These are phyloP conservation scores for Lutraria rhynchaena DNA, from an alignment of 1,140 invertebrate genomes.

Conservation along the genomic window DNA sequence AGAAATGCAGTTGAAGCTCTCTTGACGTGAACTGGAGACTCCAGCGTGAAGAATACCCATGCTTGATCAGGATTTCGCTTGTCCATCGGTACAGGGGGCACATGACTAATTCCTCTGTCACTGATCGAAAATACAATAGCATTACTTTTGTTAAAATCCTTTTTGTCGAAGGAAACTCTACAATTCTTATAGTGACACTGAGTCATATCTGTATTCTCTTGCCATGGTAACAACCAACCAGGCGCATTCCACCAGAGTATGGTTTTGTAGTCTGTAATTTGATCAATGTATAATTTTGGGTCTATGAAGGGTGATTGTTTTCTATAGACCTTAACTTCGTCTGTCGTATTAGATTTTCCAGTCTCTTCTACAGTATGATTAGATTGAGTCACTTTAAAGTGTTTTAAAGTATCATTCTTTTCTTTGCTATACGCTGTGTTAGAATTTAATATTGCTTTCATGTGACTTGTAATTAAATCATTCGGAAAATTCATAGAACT, in stretches of 20 bases:
- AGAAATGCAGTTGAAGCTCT: neutral
- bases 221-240: conserved; percentile 31
- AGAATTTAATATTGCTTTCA: too few species aligned
- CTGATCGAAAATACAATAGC: conserved; percentile 36
- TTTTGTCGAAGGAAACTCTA: conserved; percentile 9
- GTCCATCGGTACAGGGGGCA: conserved; percentile 7
- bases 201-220: conserved; percentile 23
- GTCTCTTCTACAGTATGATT: too few species aligned
- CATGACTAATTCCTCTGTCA: conserved; percentile 8
- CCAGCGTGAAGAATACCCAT: conserved; percentile 52
- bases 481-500: too few species aligned
- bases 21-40: conserved; percentile 29
- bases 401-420: too few species aligned
- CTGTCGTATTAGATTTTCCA: too few species aligned
- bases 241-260: conserved; percentile 52
- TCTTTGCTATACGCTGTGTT: too few species aligned
- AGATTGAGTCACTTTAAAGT: too few species aligned
- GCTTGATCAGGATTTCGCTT: conserved; percentile 45
- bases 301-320: conserved; percentile 25
- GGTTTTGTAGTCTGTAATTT: conserved; percentile 1
- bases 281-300: neutral
- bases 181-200: conserved; percentile 47
- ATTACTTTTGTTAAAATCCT: conserved; percentile 4
- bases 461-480: too few species aligned
- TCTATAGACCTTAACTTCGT: too few species aligned